Conservation (phyloP, 2,113 vertebrate species). For the Xyrauchen texanus region DNA sequence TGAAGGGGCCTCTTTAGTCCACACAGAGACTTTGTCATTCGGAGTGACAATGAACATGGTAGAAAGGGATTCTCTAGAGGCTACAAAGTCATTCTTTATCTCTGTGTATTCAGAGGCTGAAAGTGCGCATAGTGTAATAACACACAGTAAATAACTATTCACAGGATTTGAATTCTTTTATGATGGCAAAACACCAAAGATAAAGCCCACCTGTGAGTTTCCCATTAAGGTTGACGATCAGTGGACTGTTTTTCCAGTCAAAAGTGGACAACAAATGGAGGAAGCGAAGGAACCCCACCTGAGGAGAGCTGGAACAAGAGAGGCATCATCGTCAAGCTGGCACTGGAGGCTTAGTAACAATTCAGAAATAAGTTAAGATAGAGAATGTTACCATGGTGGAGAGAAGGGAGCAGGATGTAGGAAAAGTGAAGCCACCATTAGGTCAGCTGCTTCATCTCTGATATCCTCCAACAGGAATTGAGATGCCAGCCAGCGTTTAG, state of each 20-base stretch:
- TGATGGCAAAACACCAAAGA: not conserved
- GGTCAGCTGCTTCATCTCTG: slow-evolving; percentile 86
- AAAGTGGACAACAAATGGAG: slow-evolving; percentile 87
- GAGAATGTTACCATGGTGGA: slow-evolving; percentile 83
- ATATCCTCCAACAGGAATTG: slow-evolving; percentile 84
- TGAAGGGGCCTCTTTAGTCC: slow-evolving; percentile 85
- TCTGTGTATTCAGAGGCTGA: slow-evolving; percentile 83
- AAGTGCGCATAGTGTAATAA: not conserved
- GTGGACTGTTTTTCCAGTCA: slow-evolving; percentile 93
- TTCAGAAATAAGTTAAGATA: slow-evolving; percentile 51
- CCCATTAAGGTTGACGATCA: slow-evolving; percentile 88
- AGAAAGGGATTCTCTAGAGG: slow-evolving; percentile 80
- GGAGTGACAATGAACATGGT: slow-evolving; percentile 91
- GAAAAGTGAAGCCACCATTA: slow-evolving; percentile 88
- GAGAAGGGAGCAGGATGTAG: slow-evolving; percentile 86
- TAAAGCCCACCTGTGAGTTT: slow-evolving; percentile 82
- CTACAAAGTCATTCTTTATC: slow-evolving; percentile 86
- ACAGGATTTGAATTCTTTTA: not conserved
- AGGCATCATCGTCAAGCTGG: not conserved
- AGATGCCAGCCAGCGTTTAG: slow-evolving; percentile 89
- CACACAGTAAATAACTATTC: not conserved
- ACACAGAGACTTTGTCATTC: slow-evolving; percentile 84
- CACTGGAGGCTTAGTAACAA: slow-evolving; percentile 47
- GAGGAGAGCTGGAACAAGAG: slow-evolving; percentile 80
- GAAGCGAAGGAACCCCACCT: slow-evolving; percentile 93